Base-by-base conservation (phyloP, 1,140 invertebrate genomes). In the Oppia nitens region DNA sequence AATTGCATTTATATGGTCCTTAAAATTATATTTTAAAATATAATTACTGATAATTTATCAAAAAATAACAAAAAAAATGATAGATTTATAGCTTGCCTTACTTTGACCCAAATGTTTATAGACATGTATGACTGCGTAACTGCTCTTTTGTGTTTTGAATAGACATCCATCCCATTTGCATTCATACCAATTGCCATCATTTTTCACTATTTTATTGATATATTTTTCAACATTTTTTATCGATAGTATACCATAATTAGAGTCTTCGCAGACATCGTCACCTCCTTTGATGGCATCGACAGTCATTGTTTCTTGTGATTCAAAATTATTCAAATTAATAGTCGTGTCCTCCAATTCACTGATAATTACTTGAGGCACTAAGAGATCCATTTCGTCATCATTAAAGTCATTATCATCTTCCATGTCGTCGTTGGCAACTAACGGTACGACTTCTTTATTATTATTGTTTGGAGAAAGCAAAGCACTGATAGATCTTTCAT, bases 41-140 rank as follows among this genome's bases (percentile, higher is more conserved):
- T n/a, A n/a, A n/a, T n/a, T n/a, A n/a, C n/a, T n/a, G n/a, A n/a
- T n/a, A n/a, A n/a, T n/a, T n/a, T n/a, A n/a, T n/a, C n/a, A n/a
- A n/a, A n/a, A n/a, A n/a, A n/a, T n/a, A n/a, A n/a, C n/a, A n/a
- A n/a, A n/a, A n/a, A n/a, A n/a, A n/a, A n/a, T n/a, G n/a, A n/a
- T n/a, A n/a, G n/a, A n/a, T n/a, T n/a, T n/a, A n/a, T n/a, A n/a
- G n/a, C n/a, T n/a, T n/a, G n/a, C n/a, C n/a, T n/a, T n/a, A n/a
- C n/a, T 40, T 40, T 40, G 6, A 40, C 32, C 32, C 32, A 17
- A 9, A 40, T 40, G 32, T 17, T 40, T 40, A 40, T 40, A 40
- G 23, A 83, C 69, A 73, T 83, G 81, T 17, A 9, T 6, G 17
- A 40, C 32, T 9, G 17, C 17, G 17, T 40, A 40, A 40, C 32